Base-by-base conservation (phyloP, 2,888 invertebrate genomes). In the Arctia plantaginis region DNA sequence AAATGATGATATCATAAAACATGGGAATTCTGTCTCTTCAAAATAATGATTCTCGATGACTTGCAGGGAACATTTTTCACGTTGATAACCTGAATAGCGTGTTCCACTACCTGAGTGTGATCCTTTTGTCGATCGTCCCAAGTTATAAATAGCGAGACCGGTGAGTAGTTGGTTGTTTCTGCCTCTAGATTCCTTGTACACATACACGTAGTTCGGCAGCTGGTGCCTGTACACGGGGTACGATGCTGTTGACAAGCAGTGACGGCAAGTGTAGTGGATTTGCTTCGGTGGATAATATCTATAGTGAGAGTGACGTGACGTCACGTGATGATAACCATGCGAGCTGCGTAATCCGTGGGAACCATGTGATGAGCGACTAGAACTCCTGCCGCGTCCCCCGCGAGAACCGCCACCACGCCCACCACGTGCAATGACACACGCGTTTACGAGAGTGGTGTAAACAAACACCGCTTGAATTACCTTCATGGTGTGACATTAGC, bases 1-100 rank as follows among this genome's bases (percentile, higher is more conserved):
- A 76, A 95, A 95, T 1, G 94, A 92, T 0, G 95, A 95, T 89
- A 95, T 91, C 85, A 95, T 90, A 71, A 94, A 92, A 81, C 95
- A 95, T 7, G 95, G 95, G 66, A 94, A 88, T 66, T 77, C 80
- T 0, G 92, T 92, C 81, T 95, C 93, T 79, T 94, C 93, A 71
- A 92, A 93, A 67, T 91, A 90, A 41, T 85, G 80, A 27, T 84
- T 86, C 75, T 93, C 91, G 69, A 93, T 88, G 62, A 95, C 87
- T 88, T 95, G 95, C 73, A 95, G 82, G 6, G 91, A 94, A 79
- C 95, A 95, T 69, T 89, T 89, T 79, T 95, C 95, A 44, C 90
- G 88, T 1, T 85, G 80, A 3, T 82, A 87, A 33, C 90, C 82
- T 2, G 89, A 79, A 78, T 94, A 93, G 88, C 0, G 27, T 55